Evolutionary conservation across 1,140 invertebrate species (phyloP).

Genomic region (Temnothorax longispinosus): DNA sequence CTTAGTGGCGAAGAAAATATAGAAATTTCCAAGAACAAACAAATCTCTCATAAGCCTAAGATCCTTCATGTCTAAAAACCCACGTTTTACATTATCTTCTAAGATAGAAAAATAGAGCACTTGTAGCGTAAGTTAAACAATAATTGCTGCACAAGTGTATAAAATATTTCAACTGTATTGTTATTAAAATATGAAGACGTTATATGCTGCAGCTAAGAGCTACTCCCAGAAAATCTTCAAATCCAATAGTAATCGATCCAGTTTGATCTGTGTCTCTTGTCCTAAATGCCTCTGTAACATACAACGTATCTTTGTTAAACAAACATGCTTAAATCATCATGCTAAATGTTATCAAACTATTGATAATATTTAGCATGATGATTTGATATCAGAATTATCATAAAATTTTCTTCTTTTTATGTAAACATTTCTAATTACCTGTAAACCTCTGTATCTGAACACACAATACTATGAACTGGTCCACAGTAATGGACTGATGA

Average conservation of each 20-base stretch:
- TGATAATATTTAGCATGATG: too few species aligned
- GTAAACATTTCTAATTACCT: slow-evolving; percentile 75
- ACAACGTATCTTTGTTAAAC: slow-evolving; percentile 3
- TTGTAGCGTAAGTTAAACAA: slow-evolving; percentile 10
- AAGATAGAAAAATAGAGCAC: slow-evolving; percentile 37
- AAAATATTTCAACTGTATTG: not conserved
- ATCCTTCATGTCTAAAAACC: not conserved
- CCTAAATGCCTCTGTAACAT: slow-evolving; percentile 91
- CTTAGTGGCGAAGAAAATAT: not conserved
- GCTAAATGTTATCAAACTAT: slow-evolving; percentile 17
- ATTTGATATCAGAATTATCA: slow-evolving; percentile 8
- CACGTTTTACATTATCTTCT: not conserved
- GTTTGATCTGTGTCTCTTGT: slow-evolving; percentile 90
- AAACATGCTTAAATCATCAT: not conserved
- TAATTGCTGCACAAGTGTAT: not conserved
- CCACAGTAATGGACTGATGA: slow-evolving; percentile 91
- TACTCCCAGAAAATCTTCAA: slow-evolving; percentile 94
- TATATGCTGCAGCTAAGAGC: slow-evolving; percentile 90
- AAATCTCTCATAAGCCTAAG: slow-evolving; percentile 15
- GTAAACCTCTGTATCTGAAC: slow-evolving; percentile 95
- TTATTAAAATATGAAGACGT: slow-evolving; percentile 62
- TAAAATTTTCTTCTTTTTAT: not conserved
- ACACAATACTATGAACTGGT: slow-evolving; percentile 95
- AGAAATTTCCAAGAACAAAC: not conserved
- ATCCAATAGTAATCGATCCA: slow-evolving; percentile 92